Evolutionary conservation across 1,140 invertebrate species (phyloP), one percentile per base, ranked within the genome.

Genomic region (Stenopsyche tienmushanensis): DNA sequence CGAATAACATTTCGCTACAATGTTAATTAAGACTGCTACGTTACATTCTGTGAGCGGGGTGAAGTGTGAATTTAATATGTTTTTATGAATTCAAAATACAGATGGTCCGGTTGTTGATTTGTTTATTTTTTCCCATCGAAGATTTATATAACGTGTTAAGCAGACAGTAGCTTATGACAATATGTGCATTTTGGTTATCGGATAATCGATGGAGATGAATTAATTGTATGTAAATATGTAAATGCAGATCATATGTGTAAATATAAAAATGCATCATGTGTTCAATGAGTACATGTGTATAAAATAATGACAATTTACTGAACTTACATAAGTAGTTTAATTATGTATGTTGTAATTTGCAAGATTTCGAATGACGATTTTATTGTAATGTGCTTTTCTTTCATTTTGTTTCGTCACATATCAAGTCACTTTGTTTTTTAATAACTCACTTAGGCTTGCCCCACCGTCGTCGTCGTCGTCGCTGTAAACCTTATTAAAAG

Each of bases 151-250:
- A n/a, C n/a, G n/a, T n/a, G n/a, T n/a, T n/a, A n/a, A n/a, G n/a
- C 13, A 13, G 29, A 13, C 29, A 34, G 29, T 34, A 34, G 29
- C 29, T 34, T 34, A n/a, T 13, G 29, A 34, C 29, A 34, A 34
- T 34, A 34, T 34, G 13, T 13, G 29, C 29, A 34, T 34, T 34
- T 34, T 13, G 13, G 29, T 34, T 34, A 34, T 34, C 29, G 29
- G 13, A 34, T 34, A 34, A 5, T 5, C 5, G 29, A 34, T 34
- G 5, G 13, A 7, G 13, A 34, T 34, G 13, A 8, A 29, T 42
- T 18, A 8, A 10, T n/a, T 57, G 21, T 57, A 29, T 69, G 67
- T 69, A 69, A 65, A 69, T 69, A 69, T 69, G 67, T 69, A 69
- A 62, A 69, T 58, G 63, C 67, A 49, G 63, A 62, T 49, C 41